Conservation (phyloP, 1,140 invertebrate species). For the Brachionus asplanchnoidis region DNA sequence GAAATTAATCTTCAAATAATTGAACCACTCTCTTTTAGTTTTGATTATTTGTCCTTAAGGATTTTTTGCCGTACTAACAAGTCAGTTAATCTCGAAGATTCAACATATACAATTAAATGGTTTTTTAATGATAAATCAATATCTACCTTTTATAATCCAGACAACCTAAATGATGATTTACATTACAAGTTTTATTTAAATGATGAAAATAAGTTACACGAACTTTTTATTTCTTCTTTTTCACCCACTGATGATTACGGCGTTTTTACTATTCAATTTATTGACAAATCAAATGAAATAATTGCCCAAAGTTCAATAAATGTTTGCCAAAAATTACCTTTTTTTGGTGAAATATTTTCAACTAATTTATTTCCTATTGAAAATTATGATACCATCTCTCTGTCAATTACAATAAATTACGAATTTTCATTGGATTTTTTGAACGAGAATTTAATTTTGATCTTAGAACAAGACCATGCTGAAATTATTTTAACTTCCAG, state of each 20-base stretch:
- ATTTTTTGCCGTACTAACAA: background rate
- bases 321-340: background rate
- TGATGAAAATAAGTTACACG: background rate
- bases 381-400: background rate
- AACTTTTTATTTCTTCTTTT: background rate
- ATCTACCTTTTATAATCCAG: background rate
- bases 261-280: background rate
- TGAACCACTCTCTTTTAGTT: background rate
- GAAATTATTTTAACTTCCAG: background rate
- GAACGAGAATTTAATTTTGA: background rate
- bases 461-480: background rate
- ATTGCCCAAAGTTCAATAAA: background rate
- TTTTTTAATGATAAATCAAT: background rate
- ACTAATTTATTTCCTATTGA: background rate
- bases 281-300: background rate
- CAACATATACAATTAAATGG: background rate
- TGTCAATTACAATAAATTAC: background rate
- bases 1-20: background rate
- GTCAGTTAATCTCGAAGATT: slow-evolving; percentile 1
- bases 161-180: background rate
- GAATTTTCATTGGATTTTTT: background rate
- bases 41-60: background rate
- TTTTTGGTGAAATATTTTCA: background rate
- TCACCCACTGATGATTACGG: background rate
- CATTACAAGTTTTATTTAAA: background rate